Evolutionary conservation across 2,888 invertebrate genomes (phyloP).

Genomic region (Vannuccia rotundouncinata): DNA sequence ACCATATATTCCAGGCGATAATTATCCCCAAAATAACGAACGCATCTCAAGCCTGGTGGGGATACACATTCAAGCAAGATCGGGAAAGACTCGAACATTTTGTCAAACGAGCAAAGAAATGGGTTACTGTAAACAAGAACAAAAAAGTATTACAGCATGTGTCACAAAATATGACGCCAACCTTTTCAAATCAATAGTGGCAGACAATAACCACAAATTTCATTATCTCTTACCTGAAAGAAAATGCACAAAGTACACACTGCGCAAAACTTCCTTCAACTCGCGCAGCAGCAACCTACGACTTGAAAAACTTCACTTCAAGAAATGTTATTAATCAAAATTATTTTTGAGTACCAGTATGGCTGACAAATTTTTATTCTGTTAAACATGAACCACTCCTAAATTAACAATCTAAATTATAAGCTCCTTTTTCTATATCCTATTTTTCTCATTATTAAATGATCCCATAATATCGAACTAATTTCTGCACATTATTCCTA

Average conservation of each 20-base stretch:
- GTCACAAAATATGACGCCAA: slow-evolving; percentile 18
- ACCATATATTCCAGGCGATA: slow-evolving; percentile 9
- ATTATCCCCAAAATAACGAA: slow-evolving; percentile 14
- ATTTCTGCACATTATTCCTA: too few species aligned
- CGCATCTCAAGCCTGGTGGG: slow-evolving; percentile 21
- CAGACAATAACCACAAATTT: slow-evolving; percentile 1
- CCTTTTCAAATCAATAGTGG: slow-evolving; percentile 21
- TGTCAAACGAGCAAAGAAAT: slow-evolving; percentile 23
- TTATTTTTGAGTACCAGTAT: slow-evolving; percentile 7
- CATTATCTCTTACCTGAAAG: slow-evolving; percentile 17
- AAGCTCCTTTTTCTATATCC: too few species aligned
- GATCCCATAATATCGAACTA: too few species aligned
- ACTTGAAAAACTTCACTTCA: slow-evolving; percentile 21
- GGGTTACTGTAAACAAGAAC: slow-evolving; percentile 20
- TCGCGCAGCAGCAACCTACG: slow-evolving; percentile 16
- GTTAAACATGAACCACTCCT: too few species aligned
- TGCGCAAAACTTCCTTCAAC: slow-evolving; percentile 18
- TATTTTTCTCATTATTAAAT: too few species aligned
- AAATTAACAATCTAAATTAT: too few species aligned
- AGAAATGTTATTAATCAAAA: slow-evolving; percentile 9
- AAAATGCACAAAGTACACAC: slow-evolving; percentile 16
- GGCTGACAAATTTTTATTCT: slow-evolving; percentile 13
- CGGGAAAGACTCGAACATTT: slow-evolving; percentile 20
- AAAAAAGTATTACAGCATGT: slow-evolving; percentile 19
- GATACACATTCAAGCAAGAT: slow-evolving; percentile 13